Evolutionary conservation across 2,888 invertebrate species (phyloP).

Genomic region (Latheticus oryzae): DNA sequence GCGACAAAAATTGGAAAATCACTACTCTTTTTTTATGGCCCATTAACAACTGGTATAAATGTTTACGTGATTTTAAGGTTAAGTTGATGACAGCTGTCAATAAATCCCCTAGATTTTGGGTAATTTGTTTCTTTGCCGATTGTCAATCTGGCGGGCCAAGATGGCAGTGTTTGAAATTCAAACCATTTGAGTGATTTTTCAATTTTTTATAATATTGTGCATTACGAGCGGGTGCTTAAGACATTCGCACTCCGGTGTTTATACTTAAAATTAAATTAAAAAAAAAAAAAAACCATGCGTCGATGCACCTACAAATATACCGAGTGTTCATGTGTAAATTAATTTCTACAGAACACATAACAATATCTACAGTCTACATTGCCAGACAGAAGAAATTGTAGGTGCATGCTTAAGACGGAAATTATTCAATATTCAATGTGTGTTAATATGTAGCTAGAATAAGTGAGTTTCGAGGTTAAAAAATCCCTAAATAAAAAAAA

Average conservation of each 20-base stretch:
- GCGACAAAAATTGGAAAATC: no score
- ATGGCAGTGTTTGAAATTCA: not conserved
- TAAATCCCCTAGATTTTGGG: no score
- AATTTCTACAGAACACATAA: slow-evolving; percentile 55
- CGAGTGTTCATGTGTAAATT: slow-evolving; percentile 16
- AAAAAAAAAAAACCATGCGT: slow-evolving; percentile 44
- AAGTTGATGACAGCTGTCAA: no score
- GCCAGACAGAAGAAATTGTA: slow-evolving; percentile 57
- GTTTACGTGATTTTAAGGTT: no score
- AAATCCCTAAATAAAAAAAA: no score
- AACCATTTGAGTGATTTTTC: no score
- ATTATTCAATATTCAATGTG: no score
- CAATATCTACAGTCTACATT: slow-evolving; percentile 55
- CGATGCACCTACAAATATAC: slow-evolving; percentile 48
- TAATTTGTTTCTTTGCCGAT: no score
- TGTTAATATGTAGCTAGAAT: slow-evolving; percentile 47
- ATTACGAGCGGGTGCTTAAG: slow-evolving; percentile 52
- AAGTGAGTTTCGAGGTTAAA: slow-evolving; percentile 55
- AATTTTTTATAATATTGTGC: slow-evolving; percentile 40
- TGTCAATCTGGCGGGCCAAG: no score
- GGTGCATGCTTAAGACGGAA: slow-evolving; percentile 55
- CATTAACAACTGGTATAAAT: no score
- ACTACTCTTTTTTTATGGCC: no score
- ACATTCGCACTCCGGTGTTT: slow-evolving; percentile 45
- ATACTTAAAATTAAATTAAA: no score